Percentiles rank a stretch among this genome's conserved stretches.
Evolutionary conservation across 2,113 vertebrate genomes (phyloP).

Genomic region (Thinocorus orbignyianus): DNA sequence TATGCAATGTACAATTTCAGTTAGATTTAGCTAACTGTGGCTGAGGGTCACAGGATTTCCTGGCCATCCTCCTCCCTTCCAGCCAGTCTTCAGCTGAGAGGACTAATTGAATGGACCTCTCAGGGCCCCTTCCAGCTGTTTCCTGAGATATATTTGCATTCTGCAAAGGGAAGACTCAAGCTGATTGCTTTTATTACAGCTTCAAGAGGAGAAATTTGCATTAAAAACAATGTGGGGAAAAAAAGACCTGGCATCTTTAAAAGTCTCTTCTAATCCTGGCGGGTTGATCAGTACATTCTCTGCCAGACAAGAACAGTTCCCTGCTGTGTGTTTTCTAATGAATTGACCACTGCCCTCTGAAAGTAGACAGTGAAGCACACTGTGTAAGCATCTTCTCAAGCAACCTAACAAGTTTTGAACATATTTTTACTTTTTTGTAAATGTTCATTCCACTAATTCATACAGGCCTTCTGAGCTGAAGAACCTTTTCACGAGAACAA

Average conservation of each 20-base stretch:
- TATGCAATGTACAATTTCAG: background rate
- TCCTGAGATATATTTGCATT: constrained; percentile 26
- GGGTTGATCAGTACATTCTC: constrained; percentile 10
- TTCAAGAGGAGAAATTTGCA: constrained; percentile 16
- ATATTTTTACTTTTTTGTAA: background rate
- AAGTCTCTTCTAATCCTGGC: constrained; percentile 30
- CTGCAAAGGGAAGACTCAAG: constrained; percentile 7
- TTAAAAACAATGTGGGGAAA: background rate
- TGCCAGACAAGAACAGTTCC: background rate
- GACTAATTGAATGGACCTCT: constrained; percentile 26
- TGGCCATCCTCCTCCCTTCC: background rate
- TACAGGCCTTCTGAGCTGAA: background rate
- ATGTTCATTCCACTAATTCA: background rate
- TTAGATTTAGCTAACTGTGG: background rate
- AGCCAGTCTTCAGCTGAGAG: constrained; percentile 14
- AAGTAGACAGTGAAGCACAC: background rate
- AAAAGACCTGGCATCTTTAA: background rate
- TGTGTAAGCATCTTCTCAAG: background rate
- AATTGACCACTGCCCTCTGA: background rate
- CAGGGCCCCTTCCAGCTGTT: constrained; percentile 28
- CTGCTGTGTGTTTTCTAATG: constrained; percentile 35
- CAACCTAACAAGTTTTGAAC: background rate
- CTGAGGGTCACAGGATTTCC: background rate
- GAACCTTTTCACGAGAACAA: background rate
- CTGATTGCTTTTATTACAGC: constrained; percentile 19